Evolutionary conservation across 23 tunicate genomes (phyloP), one percentile per base, ranked within the genome.

Genomic region (Clavelina lepadiformis): DNA sequence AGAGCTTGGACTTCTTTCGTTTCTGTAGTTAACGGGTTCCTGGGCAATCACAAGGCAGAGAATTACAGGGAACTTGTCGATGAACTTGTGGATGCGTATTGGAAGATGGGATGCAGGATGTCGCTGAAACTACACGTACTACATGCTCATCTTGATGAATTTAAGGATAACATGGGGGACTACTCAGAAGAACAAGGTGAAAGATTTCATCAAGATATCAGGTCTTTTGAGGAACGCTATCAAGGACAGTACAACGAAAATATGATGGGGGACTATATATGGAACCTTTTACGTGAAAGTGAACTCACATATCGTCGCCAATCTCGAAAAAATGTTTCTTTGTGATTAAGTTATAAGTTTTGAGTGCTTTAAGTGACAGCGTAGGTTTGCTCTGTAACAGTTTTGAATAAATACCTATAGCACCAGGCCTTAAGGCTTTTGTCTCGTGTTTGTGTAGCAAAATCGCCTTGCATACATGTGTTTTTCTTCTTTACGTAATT

Each of bases 1-100:
- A 66, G 33, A 66, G 72, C 72, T 66, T 66, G 72, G 72, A 66
- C 7, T 5, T 21, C 46, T 66, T 66, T 66, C 34, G 72, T 66
- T 23, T 66, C 72, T 66, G 72, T 45, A 28, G 72, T 46, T 24
- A 37, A 63, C 4, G 68, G 68, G 20, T 63, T 63, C 72, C 72
- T 66, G 34, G 72, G 57, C 33, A 66, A 66, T 45, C 72, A 66
- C 72, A 46, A 24, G 34, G 72, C 57, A 66, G 35, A 35, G 20
- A 66, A 66, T 57, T 66, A 7, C 72, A 66, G 34, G 26, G 57
- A 66, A 3, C 33, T 66, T 46, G 72, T 66, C 5, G 72, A 66
- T 23, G 57, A 27, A 46, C 72, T 66, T 66, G 72, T 66, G 72
- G 45, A 66, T 45, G 72, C 72, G 24, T 66, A 66, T 66, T 3